Base-by-base conservation (phyloP, 2,888 invertebrate genomes). In the Trichopoda pennipes region DNA sequence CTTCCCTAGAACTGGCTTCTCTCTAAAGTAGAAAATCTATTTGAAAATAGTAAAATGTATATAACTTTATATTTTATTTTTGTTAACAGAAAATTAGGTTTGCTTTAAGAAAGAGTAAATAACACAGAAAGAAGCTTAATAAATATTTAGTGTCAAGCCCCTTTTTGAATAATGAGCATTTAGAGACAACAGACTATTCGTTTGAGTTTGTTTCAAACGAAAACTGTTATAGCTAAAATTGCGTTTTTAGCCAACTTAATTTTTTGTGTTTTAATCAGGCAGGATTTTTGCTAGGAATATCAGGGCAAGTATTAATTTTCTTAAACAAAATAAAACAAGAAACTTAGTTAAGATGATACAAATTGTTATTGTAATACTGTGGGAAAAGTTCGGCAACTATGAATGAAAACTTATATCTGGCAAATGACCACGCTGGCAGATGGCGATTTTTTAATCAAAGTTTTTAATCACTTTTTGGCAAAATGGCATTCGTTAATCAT, bases 141-240 rank as follows among this genome's bases (percentile, higher is more conserved):
- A 53, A 51, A 35, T 53, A 42, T 44, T 55, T 17, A 49, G n/a
- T 44, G 28, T 28, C 44, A 28, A 28, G 42, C 16, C 12, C 14
- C 44, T 74, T 28, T 74, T 63, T 60, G 58, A 60, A 75, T 75
- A 75, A 74, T 74, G 47, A 66, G 51, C 32, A 19, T 44, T 66
- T 51, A 8, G 58, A 49, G 58, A 68, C 42, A 16, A 12, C 14
- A 38, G 12, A 10, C 14, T 6, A 17, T 21, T 23, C 3, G 14
- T 17, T 44, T 56, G 44, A 32, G 19, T 47, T 47, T 56, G 8
- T 14, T 3, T 38, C 3, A 28, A 44, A 53, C 12, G 2, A 58
- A 35, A 49, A 21, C 23, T 70, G 21, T 35, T n/a, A 35, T 47
- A 56, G 21, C 16, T 38, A 35, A n/a, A 63, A 47, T 63, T 63